These are phyloP conservation scores for Zoanthus solanderi DNA, from an alignment of 92 coral and sea anemone genomes.

Conservation along the genomic window DNA sequence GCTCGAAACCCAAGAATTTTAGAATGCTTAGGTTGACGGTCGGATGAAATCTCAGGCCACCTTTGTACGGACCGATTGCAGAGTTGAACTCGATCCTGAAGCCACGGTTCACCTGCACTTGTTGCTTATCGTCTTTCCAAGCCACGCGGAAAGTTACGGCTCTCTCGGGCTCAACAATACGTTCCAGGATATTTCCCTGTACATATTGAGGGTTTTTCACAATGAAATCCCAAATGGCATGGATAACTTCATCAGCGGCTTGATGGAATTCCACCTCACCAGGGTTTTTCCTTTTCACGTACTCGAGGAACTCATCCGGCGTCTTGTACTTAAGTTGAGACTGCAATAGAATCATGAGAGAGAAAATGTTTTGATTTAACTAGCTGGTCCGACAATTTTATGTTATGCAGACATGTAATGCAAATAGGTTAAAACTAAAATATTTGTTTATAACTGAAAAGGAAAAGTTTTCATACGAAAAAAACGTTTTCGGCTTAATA, in stretches of 20 bases:
- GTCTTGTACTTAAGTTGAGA: constrained; percentile 53
- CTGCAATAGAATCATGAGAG: neutral
- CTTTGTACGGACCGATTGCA: constrained; percentile 91
- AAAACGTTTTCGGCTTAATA: too few relatives aligned
- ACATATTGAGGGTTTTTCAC: constrained; percentile 67
- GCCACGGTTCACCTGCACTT: constrained; percentile 81
- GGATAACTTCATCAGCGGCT: constrained; percentile 84
- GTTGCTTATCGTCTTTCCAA: constrained; percentile 84
- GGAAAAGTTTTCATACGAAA: too few relatives aligned
- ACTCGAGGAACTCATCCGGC: constrained; percentile 75
- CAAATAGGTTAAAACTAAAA: too few relatives aligned
- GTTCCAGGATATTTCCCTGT: constrained; percentile 67
- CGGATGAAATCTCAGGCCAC: constrained; percentile 91
- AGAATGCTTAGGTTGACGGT: constrained; percentile 81
- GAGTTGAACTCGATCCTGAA: constrained; percentile 85
- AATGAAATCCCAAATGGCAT: constrained; percentile 77
- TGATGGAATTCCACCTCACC: constrained; percentile 86
- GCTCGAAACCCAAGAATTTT: constrained; percentile 89
- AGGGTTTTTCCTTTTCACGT: constrained; percentile 71
- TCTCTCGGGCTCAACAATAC: constrained; percentile 90
- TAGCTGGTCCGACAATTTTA: too few relatives aligned
- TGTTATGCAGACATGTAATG: too few relatives aligned
- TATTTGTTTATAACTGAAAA: too few relatives aligned
- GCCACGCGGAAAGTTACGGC: constrained; percentile 84
- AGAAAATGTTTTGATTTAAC: neutral